Evolutionary conservation across 37 sponge, comb jelly and placozoan species (phyloP).

Genomic region (Bolinopsis microptera): DNA sequence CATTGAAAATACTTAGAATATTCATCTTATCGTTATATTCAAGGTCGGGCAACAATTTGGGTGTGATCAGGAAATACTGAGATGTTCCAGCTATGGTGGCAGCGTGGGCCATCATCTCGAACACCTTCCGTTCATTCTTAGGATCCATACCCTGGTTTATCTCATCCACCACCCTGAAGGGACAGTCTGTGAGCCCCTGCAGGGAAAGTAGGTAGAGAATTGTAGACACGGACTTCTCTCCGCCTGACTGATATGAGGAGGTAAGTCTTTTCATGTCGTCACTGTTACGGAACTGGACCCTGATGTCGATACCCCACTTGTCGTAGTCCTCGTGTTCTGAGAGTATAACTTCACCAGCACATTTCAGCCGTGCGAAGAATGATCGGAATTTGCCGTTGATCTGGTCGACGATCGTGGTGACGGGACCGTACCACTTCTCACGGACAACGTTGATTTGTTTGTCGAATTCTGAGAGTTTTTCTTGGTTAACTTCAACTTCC

Average conservation of each 20-base stretch:
- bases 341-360: conserved; percentile 87
- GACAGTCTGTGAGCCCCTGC: conserved; percentile 89
- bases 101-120: conserved; percentile 85
- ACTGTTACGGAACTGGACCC: conserved; percentile 86
- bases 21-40: conserved; percentile 65
- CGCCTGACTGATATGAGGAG: conserved; percentile 92
- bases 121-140: conserved; percentile 86
- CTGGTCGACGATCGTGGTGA: conserved; percentile 72
- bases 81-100: conserved; percentile 75
- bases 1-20: conserved; percentile 67
- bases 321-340: conserved; percentile 79
- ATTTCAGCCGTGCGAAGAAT: conserved; percentile 83
- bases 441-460: conserved; percentile 57
- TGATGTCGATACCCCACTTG: conserved; percentile 86
- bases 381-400: conserved; percentile 75
- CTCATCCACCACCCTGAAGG: conserved; percentile 92
- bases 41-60: conserved; percentile 72
- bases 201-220: conserved; percentile 97
- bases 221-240: conserved; percentile 97
- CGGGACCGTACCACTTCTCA: conserved; percentile 77
- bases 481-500: conserved; percentile 51
- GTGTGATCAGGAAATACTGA: conserved; percentile 96
- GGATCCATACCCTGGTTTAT: conserved; percentile 99
- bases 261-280: conserved; percentile 88
- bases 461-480: not conserved